A percentile compares a stretch with the other conserved stretches of the same genome.
phyloP scores from a whole-genome alignment of 2,888 invertebrate species.

The Cistogaster globosa region DNA sequence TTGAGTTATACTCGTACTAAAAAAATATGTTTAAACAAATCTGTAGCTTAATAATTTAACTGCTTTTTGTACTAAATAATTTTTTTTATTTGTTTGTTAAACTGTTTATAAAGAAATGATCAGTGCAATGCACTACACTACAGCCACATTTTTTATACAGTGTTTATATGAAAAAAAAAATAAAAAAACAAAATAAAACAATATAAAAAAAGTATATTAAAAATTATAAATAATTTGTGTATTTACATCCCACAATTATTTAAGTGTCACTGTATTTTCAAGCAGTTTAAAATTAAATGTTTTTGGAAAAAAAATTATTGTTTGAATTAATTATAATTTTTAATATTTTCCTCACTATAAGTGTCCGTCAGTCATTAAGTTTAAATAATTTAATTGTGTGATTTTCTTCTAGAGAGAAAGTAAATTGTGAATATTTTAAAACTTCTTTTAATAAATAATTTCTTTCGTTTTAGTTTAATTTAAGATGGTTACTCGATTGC shows the following conservation, averaged over 20 bases:
- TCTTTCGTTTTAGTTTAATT: background rate
- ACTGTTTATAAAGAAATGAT: conserved; percentile 53
- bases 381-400: background rate
- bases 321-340: conserved; percentile 33
- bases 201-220: conserved; percentile 35
- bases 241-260: conserved; percentile 58
- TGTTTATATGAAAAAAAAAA: background rate
- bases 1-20: conserved; percentile 45
- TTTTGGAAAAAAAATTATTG: background rate
- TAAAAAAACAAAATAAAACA: conserved; percentile 1
- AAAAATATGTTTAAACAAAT: conserved; percentile 47
- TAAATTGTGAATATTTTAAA: background rate
- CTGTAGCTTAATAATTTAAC: conserved; percentile 45
- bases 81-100: conserved; percentile 8
- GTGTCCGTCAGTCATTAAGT: background rate
- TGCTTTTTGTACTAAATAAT: conserved; percentile 41
- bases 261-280: background rate
- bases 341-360: conserved; percentile 4
- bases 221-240: conserved; percentile 40
- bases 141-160: conserved; percentile 18
- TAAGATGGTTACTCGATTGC: background rate
- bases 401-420: conserved; percentile 1
- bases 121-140: conserved; percentile 40
- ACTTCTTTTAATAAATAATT: background rate
- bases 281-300: background rate